A percentile compares a stretch with the other conserved stretches of the same genome.
Conservation (phyloP, 2,797 vertebrate genomes). For the Ptychadena robeensis region DNA sequence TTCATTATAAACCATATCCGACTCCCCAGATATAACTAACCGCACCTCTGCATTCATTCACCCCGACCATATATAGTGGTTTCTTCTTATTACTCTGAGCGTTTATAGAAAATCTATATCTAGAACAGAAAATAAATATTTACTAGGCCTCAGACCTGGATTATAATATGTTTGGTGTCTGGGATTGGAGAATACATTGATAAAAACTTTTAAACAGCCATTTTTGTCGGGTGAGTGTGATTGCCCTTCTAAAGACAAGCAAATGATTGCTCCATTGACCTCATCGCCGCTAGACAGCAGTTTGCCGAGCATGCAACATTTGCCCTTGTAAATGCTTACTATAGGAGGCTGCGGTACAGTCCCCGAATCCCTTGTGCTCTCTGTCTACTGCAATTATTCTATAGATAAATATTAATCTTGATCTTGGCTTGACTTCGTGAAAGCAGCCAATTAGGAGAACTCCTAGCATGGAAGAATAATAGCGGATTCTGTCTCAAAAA, state of each 20-base stretch:
- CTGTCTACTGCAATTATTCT: constrained; percentile 54
- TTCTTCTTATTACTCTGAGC: not conserved
- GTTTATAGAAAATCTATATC: not conserved
- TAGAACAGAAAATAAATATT: constrained; percentile 2
- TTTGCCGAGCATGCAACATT: constrained; percentile 54
- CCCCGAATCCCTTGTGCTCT: constrained; percentile 45
- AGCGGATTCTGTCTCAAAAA: constrained; percentile 29
- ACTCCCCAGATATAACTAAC: not conserved
- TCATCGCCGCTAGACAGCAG: constrained; percentile 47
- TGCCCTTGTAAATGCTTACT: constrained; percentile 47
- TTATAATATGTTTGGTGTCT: constrained; percentile 1
- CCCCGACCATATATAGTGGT: not conserved
- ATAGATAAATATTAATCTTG: constrained; percentile 60
- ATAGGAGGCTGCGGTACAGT: constrained; percentile 36
- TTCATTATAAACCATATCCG: constrained; percentile 25
- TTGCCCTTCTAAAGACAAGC: constrained; percentile 55
- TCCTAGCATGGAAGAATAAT: constrained; percentile 53
- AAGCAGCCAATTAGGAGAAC: constrained; percentile 45
- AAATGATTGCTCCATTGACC: constrained; percentile 58
- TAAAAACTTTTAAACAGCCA: constrained; percentile 14
- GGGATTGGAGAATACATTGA: not conserved
- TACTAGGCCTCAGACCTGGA: not conserved
- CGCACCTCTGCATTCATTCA: not conserved
- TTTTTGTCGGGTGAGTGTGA: constrained; percentile 21
- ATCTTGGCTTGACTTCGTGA: constrained; percentile 50